phyloP scores from a whole-genome alignment of 2,888 invertebrate genomes.

The Chymomyza amoena region DNA sequence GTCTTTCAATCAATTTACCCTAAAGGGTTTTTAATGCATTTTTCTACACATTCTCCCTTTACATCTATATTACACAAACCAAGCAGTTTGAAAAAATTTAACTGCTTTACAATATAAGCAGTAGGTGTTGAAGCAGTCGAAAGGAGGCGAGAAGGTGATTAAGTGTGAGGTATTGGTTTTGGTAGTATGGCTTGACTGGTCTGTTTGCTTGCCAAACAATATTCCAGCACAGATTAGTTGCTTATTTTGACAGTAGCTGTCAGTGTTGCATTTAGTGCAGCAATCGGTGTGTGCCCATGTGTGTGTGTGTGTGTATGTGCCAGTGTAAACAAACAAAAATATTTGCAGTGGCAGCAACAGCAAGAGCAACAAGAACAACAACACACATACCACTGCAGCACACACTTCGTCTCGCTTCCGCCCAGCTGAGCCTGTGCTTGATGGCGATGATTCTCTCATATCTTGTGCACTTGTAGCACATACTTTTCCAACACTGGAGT shows the following conservation, averaged over 20 bases:
- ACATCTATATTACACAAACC: too few species aligned
- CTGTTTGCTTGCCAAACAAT: slow-evolving; percentile 50
- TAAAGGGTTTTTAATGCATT: too few species aligned
- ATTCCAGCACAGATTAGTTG: slow-evolving; percentile 64
- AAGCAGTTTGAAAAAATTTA: not conserved
- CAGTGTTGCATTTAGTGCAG: slow-evolving; percentile 59
- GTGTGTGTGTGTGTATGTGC: not conserved
- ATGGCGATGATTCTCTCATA: slow-evolving; percentile 65
- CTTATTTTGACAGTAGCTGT: slow-evolving; percentile 69
- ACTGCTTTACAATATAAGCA: not conserved
- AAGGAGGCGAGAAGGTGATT: not conserved
- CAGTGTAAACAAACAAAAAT: slow-evolving; percentile 55
- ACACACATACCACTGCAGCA: not conserved
- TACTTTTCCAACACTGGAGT: slow-evolving; percentile 61
- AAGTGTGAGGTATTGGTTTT: too few species aligned
- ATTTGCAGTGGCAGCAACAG: slow-evolving; percentile 28
- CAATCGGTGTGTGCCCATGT: not conserved
- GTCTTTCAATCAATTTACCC: too few species aligned
- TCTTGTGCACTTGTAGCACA: slow-evolving; percentile 58
- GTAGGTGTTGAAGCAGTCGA: not conserved
- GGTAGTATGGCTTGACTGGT: not conserved
- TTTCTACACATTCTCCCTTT: too few species aligned
- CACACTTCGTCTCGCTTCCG: not conserved
- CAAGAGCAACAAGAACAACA: not conserved
- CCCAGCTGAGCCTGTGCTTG: slow-evolving; percentile 5